A percentile compares a stretch with the other conserved stretches of the same genome.
Conservation (phyloP, 2,113 vertebrate species). For the Brachypodius melanocephalos region DNA sequence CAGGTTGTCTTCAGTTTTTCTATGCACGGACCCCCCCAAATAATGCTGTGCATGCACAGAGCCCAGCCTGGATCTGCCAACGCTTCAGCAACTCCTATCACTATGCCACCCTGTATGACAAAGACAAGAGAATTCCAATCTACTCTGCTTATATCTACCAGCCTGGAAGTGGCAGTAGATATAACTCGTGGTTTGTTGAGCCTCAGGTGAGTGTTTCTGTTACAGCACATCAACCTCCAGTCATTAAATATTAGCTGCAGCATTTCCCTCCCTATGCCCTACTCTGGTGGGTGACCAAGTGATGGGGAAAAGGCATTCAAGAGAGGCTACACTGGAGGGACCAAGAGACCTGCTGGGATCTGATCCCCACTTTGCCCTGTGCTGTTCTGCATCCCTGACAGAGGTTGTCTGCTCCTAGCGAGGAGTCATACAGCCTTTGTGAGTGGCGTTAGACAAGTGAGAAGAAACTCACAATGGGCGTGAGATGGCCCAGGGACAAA, state of each 20-base stretch:
- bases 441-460: neutral
- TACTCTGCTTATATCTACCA: slow-evolving; percentile 26
- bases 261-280: neutral
- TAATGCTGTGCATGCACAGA: neutral
- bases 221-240: neutral
- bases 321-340: neutral
- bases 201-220: slow-evolving; percentile 34
- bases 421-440: neutral
- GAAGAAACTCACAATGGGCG: no score
- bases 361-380: neutral
- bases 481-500: neutral
- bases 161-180: neutral
- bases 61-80: slow-evolving; percentile 42
- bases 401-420: neutral
- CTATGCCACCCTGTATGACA: slow-evolving; percentile 38
- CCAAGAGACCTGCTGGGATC: neutral
- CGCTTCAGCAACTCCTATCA: neutral
- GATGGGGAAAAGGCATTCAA: neutral
- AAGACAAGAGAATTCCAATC: neutral
- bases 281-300: neutral
- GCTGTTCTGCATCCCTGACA: neutral
- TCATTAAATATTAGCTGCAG: neutral
- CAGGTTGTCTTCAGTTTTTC: neutral
- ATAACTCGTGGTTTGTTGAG: neutral
- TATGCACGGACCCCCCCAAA: neutral